phyloP scores from a whole-genome alignment of 2,888 invertebrate species.

The Acanthosoma haemorrhoidale region DNA sequence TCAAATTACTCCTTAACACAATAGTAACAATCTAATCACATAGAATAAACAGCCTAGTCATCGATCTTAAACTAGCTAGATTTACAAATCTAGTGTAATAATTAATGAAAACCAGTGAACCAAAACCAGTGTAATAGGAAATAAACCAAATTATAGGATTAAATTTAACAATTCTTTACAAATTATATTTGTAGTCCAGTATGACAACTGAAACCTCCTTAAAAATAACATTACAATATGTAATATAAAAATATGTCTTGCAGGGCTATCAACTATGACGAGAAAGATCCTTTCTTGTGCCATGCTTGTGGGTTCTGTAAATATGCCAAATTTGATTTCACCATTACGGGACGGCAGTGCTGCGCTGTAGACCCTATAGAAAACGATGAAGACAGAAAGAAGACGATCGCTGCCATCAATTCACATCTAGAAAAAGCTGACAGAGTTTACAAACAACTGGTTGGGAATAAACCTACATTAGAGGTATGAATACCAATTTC shows the following conservation, averaged over 20 bases:
- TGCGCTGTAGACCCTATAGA: conserved; percentile 97
- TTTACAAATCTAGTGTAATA: no score
- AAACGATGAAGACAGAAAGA: conserved; percentile 92
- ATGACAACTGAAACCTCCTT: no score
- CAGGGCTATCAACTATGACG: conserved; percentile 75
- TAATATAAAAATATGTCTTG: conserved; percentile 37
- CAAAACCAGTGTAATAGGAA: no score
- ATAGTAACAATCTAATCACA: no score
- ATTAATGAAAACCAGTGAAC: no score
- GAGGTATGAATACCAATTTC: conserved; percentile 64
- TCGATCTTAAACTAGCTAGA: no score
- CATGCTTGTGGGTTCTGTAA: conserved; percentile 99
- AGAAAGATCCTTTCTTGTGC: conserved; percentile 94
- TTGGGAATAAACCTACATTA: conserved; percentile 81
- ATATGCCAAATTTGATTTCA: conserved; percentile 97
- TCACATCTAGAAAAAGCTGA: conserved; percentile 89
- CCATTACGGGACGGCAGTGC: conserved; percentile 81
- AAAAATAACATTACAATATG: no score
- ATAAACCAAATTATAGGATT: no score
- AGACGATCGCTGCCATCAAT: conserved; percentile 88
- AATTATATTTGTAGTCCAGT: no score
- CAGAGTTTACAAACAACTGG: conserved; percentile 83
- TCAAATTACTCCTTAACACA: no score
- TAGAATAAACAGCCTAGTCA: neutral
- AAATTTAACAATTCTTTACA: no score